Percentiles rank a stretch among this genome's conserved stretches.
Conservation (phyloP, 2,888 invertebrate genomes). For the Argynnis bischoffii region DNA sequence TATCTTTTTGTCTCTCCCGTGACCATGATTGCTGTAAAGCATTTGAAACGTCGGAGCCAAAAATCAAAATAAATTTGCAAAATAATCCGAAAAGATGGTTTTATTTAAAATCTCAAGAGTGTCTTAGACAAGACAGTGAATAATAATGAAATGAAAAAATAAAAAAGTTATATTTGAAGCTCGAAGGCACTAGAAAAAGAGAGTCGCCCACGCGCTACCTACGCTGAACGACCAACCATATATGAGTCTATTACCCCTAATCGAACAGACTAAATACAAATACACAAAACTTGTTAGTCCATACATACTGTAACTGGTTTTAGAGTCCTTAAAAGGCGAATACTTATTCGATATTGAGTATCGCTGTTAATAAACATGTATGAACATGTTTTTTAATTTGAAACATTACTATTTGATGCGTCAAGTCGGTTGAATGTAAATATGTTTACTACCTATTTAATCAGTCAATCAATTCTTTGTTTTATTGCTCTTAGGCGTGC, state of each 20-base stretch:
- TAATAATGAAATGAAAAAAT: neutral
- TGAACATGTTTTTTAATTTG: neutral
- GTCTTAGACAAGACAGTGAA: neutral
- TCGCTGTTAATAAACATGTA: slow-evolving; percentile 6
- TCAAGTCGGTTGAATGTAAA: no score
- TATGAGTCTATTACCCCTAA: slow-evolving; percentile 18
- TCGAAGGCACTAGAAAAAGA: slow-evolving; percentile 9
- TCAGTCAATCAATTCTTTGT: neutral
- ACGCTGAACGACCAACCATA: slow-evolving; percentile 9
- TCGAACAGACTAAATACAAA: slow-evolving; percentile 6
- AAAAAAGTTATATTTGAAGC: neutral
- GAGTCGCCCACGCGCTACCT: slow-evolving; percentile 23
- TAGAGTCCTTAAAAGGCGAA: slow-evolving; percentile 18
- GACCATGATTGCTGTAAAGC: no score
- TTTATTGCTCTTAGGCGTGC: neutral
- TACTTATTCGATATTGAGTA: slow-evolving; percentile 20
- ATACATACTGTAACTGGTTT: slow-evolving; percentile 5
- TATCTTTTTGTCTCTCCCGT: no score
- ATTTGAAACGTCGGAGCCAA: no score
- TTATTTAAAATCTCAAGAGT: no score
- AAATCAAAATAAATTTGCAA: no score
- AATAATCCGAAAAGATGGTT: no score
- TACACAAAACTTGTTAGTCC: neutral
- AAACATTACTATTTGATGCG: neutral
- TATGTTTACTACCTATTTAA: neutral